Base-by-base conservation (phyloP, 2,113 vertebrate genomes). In the Nicator chloris region DNA sequence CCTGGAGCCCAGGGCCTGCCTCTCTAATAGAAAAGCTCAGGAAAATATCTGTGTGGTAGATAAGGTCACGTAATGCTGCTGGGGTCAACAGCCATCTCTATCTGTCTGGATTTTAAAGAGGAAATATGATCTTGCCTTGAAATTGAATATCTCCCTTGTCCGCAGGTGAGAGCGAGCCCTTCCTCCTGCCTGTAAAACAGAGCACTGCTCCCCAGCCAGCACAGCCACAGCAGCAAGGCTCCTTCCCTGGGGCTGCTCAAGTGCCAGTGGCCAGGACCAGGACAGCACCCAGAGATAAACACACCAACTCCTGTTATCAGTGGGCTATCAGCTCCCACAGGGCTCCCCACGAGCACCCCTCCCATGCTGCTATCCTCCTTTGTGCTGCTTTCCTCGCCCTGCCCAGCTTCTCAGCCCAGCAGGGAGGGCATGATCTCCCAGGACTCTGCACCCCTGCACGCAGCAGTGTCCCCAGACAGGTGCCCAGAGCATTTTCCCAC, bases 1-100 rank as follows among this genome's bases (percentile, higher is more conserved):
- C 76, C 7, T 2, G 2, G 1, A 82, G 75, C 47, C 23, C 4
- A 33, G 20, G 59, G 24, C 63, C 30, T 4, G 2, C 44, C 30
- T 77, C 86, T 53, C 64, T 86, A 61, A 97, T 83, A n/a, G 88
- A 45, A 88, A 95, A 79, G 69, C 76, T 88, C 65, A 30, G 72
- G 56, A 82, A 95, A 93, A 61, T 40, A 78, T 51, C 77, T 23
- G 31, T 45, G 60, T 18, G 49, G 26, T 44, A 70, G 66, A 86
- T 65, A 85, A 89, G 94, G 89, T 92, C 95, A 89, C 31, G 7
- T 6, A 92, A 94, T 6, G 50, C 84, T 93, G 78, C 75, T 87
- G 73, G 75, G 91, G 89, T 95, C 94, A 91, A 80, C 49, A 90
- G 66, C 84, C 85, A 89, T 87, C 86, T 91, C 91, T 69, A 3